phyloP scores from a whole-genome alignment of 2,888 invertebrate genomes.

The Tubulanus polymorphus region DNA sequence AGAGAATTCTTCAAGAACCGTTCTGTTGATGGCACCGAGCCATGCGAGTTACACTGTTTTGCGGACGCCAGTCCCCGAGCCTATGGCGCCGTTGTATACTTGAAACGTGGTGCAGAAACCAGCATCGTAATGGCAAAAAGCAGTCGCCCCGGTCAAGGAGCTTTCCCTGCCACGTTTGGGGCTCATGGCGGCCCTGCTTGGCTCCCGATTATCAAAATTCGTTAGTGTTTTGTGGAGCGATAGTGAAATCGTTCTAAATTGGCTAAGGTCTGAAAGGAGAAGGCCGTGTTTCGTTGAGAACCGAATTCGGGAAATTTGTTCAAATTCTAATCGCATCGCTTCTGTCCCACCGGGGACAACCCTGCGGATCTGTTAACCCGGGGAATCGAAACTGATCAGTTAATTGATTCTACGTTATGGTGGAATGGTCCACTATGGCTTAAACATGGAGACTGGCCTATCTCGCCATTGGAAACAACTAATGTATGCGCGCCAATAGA shows the following conservation, averaged over 20 bases:
- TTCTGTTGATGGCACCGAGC: neutral
- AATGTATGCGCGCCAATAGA: too few relatives aligned
- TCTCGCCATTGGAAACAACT: too few relatives aligned
- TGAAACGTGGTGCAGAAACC: neutral
- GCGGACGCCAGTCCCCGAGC: conserved; percentile 5
- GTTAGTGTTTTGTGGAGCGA: neutral
- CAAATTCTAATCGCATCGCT: neutral
- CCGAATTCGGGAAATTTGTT: neutral
- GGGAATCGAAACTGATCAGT: neutral
- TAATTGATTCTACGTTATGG: neutral
- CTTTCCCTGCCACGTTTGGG: neutral
- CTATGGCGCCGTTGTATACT: neutral
- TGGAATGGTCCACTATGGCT: neutral
- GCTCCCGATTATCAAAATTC: neutral
- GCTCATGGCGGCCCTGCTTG: neutral
- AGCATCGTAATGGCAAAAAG: neutral
- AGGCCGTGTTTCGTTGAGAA: neutral
- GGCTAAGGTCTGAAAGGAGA: neutral
- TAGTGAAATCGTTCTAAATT: neutral
- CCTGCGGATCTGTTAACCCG: neutral
- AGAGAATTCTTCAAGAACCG: neutral
- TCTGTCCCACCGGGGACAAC: neutral
- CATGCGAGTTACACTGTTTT: conserved; percentile 4
- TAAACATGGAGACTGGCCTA: too few relatives aligned
- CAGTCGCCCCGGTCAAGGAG: neutral